Conservation (phyloP, 2,113 vertebrate genomes). For the Eudyptes chrysolophus region DNA sequence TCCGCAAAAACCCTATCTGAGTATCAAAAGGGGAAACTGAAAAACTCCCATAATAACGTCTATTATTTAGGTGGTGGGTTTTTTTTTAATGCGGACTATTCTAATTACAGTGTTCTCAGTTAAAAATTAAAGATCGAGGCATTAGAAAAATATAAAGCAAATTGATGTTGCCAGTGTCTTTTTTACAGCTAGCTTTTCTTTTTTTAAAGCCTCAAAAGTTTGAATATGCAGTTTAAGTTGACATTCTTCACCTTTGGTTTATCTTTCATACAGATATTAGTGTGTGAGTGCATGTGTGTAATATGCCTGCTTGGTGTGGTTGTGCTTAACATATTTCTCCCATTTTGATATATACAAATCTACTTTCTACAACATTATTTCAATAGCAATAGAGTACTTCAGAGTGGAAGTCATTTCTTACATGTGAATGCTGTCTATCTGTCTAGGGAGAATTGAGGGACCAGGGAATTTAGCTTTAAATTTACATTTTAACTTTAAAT, state of each 20-base stretch:
- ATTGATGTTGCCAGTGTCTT: background rate
- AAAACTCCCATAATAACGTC: background rate
- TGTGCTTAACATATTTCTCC: slow-evolving; percentile 7
- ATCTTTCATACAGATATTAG: background rate
- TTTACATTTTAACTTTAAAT: slow-evolving; percentile 46
- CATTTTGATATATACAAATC: slow-evolving; percentile 16
- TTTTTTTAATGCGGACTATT: background rate
- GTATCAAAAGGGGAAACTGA: background rate
- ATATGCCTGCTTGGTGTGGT: background rate
- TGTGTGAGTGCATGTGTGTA: background rate
- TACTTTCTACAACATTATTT: background rate
- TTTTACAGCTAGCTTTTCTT: background rate
- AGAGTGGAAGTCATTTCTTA: slow-evolving; percentile 25
- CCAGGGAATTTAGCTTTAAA: slow-evolving; percentile 12
- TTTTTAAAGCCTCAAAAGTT: background rate
- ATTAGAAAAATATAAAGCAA: background rate
- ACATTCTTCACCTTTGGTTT: background rate
- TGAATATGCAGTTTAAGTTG: background rate
- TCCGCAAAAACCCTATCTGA: background rate
- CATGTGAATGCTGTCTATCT: background rate
- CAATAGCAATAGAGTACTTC: background rate
- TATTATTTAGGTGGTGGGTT: background rate
- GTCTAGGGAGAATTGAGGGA: slow-evolving; percentile 6
- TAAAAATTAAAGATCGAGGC: background rate
- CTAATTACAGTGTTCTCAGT: background rate